Conservation (phyloP, 2,888 invertebrate genomes). For the Eremobia ochroleuca region DNA sequence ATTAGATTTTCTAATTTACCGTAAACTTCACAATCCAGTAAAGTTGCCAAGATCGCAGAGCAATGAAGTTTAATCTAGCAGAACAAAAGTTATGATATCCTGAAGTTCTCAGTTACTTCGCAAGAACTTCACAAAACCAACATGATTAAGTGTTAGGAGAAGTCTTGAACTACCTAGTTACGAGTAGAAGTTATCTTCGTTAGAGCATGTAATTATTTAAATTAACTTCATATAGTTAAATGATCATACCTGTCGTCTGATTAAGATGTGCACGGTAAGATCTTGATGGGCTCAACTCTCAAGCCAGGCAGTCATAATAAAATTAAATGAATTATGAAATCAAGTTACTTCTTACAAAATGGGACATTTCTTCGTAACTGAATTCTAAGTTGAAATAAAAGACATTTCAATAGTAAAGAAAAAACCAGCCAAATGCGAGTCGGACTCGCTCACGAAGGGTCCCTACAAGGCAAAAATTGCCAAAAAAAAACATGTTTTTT, state of each 20-base stretch:
- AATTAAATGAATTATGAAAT: not conserved
- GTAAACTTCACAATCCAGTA: slow-evolving; percentile 33
- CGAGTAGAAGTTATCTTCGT: slow-evolving; percentile 25
- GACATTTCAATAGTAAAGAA: too few species aligned
- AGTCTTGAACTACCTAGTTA: slow-evolving; percentile 39
- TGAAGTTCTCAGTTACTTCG: slow-evolving; percentile 37
- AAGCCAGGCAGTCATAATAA: not conserved
- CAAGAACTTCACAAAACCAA: slow-evolving; percentile 52
- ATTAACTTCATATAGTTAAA: slow-evolving; percentile 27
- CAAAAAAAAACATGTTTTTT: not conserved
- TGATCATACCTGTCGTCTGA: slow-evolving; percentile 8
- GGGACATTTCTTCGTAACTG: not conserved
- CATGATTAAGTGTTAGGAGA: slow-evolving; percentile 53
- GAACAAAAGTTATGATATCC: slow-evolving; percentile 60
- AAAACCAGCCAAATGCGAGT: not conserved
- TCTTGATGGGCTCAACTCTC: not conserved
- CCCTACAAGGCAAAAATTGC: not conserved
- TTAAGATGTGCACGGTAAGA: not conserved
- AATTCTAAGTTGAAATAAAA: not conserved
- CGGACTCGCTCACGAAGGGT: not conserved
- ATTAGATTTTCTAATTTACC: slow-evolving; percentile 33
- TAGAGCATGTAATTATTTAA: slow-evolving; percentile 14
- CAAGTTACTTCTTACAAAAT: not conserved
- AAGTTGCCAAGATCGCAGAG: slow-evolving; percentile 44
- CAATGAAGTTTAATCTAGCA: slow-evolving; percentile 58